phyloP scores from a whole-genome alignment of 2,113 vertebrate genomes.

The Delphinus delphis region DNA sequence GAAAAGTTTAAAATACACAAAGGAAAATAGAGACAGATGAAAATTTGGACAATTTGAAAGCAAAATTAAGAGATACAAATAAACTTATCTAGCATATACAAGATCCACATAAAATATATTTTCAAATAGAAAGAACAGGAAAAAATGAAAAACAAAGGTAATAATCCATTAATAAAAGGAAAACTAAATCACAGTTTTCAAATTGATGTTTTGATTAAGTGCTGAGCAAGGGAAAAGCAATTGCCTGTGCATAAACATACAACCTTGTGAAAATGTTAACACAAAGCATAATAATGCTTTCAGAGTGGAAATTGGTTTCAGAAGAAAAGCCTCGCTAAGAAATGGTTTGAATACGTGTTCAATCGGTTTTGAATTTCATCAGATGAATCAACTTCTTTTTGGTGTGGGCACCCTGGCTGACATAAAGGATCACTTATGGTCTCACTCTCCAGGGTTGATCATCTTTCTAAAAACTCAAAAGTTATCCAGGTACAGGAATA shows the following conservation, averaged over 20 bases:
- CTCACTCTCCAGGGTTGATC: background rate
- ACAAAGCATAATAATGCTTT: background rate
- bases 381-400: background rate
- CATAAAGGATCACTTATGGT: background rate
- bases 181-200: conserved; percentile 24
- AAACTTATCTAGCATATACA: background rate
- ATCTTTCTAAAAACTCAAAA: background rate
- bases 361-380: background rate
- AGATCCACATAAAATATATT: background rate
- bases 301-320: background rate
- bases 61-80: background rate
- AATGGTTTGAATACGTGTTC: background rate
- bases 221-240: background rate
- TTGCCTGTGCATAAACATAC: background rate
- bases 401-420: background rate
- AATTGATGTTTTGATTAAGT: conserved; percentile 6
- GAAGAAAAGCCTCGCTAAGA: background rate
- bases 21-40: background rate
- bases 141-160: background rate
- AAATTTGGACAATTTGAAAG: background rate
- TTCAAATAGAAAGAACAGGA: background rate
- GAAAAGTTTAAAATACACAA: background rate
- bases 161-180: background rate
- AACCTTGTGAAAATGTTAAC: background rate
- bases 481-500: background rate